Percentiles rank a stretch among this genome's conserved stretches.
Conservation (phyloP, 2,797 vertebrate genomes). For the Phrynocephalus vlangalii region DNA sequence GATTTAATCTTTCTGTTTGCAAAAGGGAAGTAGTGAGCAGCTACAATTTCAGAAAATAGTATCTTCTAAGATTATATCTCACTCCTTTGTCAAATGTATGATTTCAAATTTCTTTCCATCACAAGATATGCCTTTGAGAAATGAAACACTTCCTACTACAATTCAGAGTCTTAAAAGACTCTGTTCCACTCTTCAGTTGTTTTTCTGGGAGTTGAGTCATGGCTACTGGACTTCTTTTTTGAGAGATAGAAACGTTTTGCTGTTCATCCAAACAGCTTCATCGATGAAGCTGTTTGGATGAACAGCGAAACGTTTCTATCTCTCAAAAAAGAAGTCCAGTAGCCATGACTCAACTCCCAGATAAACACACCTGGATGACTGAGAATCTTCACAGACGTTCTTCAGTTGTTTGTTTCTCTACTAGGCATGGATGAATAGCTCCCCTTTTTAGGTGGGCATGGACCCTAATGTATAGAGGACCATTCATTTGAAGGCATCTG, state of each 20-base stretch:
- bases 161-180: background rate
- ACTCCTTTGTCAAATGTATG: background rate
- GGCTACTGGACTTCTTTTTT: no score
- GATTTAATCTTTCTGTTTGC: background rate
- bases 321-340: no score
- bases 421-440: background rate
- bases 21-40: slow-evolving; percentile 1
- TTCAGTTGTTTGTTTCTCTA: background rate
- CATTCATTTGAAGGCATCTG: no score
- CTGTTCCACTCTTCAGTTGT: background rate
- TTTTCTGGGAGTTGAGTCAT: no score
- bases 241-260: no score
- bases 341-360: no score
- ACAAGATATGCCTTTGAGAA: background rate
- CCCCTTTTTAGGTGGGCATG: background rate
- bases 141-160: background rate
- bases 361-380: no score
- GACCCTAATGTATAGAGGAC: background rate
- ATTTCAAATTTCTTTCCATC: accelerated
- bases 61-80: slow-evolving; percentile 21
- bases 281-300: no score
- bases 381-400: no score
- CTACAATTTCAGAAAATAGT: background rate
- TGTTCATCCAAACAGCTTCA: no score
- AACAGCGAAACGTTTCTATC: no score